Evolutionary conservation across 2,888 invertebrate genomes (phyloP), one percentile per base, ranked within the genome.

Genomic region (Tipula helvola): DNA sequence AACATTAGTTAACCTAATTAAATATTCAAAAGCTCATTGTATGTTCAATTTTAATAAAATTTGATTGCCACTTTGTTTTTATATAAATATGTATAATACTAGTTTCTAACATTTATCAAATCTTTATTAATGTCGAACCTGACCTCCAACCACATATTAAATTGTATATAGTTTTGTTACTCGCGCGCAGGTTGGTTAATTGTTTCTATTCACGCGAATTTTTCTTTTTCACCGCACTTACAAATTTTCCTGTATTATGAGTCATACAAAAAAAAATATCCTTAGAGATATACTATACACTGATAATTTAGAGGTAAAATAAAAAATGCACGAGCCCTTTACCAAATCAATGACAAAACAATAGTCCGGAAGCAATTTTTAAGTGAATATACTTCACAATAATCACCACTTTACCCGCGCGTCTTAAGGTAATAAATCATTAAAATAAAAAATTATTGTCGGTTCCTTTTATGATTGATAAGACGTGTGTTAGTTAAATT

Each of bases 1-100:
- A 71, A 71, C 71, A 71, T 71, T 18, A 71, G 71, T 71, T 71
- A 71, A 71, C 71, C 71, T 71, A 71, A 71, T 28, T 71, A 71
- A 71, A 71, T 71, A 71, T 71, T 71, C 71, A 71, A 71, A 71
- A 71, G 71, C 71, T 71, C 28, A 28, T 71, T 71, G 71, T 71
- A 71, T 71, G 71, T 71, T 71, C 71, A 71, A 71, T 71, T 71
- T 71, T 71, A 71, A 71, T 71, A 71, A 71, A 71, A 71, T 71
- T 71, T 71, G 71, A 71, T 71, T 71, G 71, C 71, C 71, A 71
- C 71, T 71, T 71, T 28, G 71, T 71, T 18, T 71, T 71, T 71
- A 71, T 71, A 71, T 28, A 71, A 13, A 16, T 52, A 44, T n/a
- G 7, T 52, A 52, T 10, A 44, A 52, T n/a, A 52, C n/a, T n/a